These are phyloP conservation scores for Glossophaga mutica DNA, from an alignment of 2,797 vertebrate genomes.

Conservation along the genomic window DNA sequence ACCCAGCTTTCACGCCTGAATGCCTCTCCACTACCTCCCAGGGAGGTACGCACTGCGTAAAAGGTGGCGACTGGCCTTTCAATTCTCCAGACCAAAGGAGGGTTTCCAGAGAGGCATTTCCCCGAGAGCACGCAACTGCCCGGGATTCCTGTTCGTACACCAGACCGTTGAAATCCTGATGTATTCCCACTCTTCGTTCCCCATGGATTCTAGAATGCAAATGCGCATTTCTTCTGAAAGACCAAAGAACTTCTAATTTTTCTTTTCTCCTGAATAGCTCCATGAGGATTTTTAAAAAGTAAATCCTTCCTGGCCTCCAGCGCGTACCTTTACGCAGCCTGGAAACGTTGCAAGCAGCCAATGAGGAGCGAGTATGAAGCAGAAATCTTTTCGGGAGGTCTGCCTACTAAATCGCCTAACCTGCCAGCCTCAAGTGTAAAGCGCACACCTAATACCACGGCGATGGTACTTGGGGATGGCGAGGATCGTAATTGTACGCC, in stretches of 20 bases:
- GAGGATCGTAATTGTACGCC: rapidly evolving
- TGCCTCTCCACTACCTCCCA: not conserved
- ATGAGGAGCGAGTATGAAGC: not conserved
- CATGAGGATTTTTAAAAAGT: not conserved
- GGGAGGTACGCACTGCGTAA: not conserved
- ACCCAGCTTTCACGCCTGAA: not conserved
- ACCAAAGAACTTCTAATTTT: not conserved
- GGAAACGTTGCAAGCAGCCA: not conserved
- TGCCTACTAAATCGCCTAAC: not conserved
- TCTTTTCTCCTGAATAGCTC: not conserved
- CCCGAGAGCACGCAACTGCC: too few species aligned
- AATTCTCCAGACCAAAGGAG: not conserved
- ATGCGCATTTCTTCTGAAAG: not conserved
- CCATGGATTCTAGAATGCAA: not conserved
- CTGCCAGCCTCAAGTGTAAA: not conserved
- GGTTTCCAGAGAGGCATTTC: not conserved
- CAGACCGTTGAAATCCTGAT: not conserved
- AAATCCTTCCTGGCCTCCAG: not conserved
- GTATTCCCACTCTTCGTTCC: not conserved
- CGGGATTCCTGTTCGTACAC: not conserved
- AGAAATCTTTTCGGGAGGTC: not conserved
- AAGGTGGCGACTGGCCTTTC: too few species aligned
- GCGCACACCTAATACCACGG: not conserved
- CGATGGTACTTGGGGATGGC: not conserved
- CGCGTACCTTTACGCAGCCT: not conserved